These are phyloP conservation scores for Acinonyx jubatus DNA, from an alignment of 2,113 vertebrate species.

Conservation along the genomic window DNA sequence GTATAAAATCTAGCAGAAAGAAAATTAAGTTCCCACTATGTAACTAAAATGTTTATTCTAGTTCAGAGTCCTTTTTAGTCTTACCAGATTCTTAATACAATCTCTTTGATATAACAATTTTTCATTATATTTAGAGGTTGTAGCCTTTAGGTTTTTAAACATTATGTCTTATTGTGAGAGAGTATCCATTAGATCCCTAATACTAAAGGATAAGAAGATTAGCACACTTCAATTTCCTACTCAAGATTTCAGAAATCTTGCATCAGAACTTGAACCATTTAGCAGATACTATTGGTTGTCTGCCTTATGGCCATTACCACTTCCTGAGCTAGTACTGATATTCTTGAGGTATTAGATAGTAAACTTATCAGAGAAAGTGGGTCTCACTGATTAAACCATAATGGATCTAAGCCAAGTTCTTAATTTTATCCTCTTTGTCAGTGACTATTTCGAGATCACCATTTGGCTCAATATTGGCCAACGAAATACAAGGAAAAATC, in stretches of 20 bases:
- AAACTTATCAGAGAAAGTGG: neutral
- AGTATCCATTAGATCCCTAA: neutral
- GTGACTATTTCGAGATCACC: neutral
- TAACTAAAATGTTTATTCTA: neutral
- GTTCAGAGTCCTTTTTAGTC: neutral
- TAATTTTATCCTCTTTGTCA: neutral
- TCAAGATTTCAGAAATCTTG: neutral
- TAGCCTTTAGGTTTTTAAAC: neutral
- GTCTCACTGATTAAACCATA: neutral
- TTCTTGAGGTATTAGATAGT: neutral
- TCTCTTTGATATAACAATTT: neutral
- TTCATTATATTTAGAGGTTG: neutral
- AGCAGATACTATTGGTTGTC: neutral
- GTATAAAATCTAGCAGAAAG: neutral
- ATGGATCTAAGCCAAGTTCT: neutral
- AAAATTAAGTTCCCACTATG: neutral
- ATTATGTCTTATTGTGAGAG: neutral
- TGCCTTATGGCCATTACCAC: no score
- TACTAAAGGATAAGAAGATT: neutral
- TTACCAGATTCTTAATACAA: neutral
- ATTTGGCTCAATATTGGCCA: neutral
- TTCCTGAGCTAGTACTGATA: neutral
- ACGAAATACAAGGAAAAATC: neutral
- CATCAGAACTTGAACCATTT: neutral
- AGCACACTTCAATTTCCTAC: neutral